Evolutionary conservation across 1,140 invertebrate species (phyloP), one percentile per base, ranked within the genome.

Genomic region (Drosophila nannoptera): DNA sequence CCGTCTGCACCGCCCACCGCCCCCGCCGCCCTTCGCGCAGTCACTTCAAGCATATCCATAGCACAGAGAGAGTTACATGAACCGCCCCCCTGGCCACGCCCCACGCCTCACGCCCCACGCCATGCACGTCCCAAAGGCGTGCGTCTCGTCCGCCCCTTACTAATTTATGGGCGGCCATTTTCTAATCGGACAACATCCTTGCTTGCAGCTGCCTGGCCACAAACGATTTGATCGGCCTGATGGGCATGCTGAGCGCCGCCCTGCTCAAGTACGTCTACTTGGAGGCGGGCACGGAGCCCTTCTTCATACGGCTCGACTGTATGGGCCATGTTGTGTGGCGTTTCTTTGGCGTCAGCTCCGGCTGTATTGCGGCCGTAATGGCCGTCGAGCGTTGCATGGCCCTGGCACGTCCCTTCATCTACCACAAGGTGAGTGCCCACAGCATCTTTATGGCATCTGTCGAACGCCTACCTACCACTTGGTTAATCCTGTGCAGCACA

Each of bases 321-420:
- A 92, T 92, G 14, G 88, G 93, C 22, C 91, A 94, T 45, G 94
- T 96, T 1, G 89, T 95, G 6, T 93, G 95, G 90, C 91, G 95
- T 12, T 92, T 94, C 45, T 96, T 97, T 89, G 96, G 95, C 6
- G 91, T 97, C 2, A 95, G 95, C 58, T 96, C 95, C 16, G 96
- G 96, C 5, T 96, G 94, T 89, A 95, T 97, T 43, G 95, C 95
- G 11, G 92, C 95, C 75, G 94, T 96, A 5, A 97, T 97, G 95
- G 95, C 95, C 2, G 92, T 93, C 12, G 96, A 97, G 89, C 91
- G 96, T 61, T 97, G 95, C 92, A 91, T 96, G 67, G 95, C 96
- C 4, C 91, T 97, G 52, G 96, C 95, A 0, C 92, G 94, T 69
- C 96, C 96, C n/a, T 97, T 97, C 86, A 91, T 95, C 59, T 97